Evolutionary conservation across 92 coral and sea anemone genomes (phyloP), one percentile per base, ranked within the genome.

Genomic region (Parazoanthus atlanticus): DNA sequence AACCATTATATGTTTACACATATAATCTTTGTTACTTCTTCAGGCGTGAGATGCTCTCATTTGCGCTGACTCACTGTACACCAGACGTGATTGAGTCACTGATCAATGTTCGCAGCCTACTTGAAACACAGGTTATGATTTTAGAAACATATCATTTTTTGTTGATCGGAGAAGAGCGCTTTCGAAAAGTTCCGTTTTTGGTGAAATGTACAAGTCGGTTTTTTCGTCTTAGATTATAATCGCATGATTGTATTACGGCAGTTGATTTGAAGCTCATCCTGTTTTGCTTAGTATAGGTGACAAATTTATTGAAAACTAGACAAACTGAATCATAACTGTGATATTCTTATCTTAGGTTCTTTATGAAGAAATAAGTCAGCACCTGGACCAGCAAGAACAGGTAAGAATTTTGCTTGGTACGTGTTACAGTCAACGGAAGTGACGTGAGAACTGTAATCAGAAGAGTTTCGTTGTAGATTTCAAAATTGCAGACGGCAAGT

Each of bases 11-110:
- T 61, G 28, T 21, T 30, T 38, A 19, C 23, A 1, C 5, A 26
- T 29, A 25, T 17, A 72, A 15, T 30, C n/a, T 80, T 87, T 23
- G 15, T 72, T 25, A 32, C 78, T 78, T 84, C 79, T 61, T 33
- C 66, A 96, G 99, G 86, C 96, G 92, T 89, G 92, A 88, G 76
- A 91, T 96, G 70, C 89, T 96, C 29, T 94, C 96, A 31, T 96
- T 95, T 93, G 90, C 99, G 29, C 90, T 96, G 47, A 91, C 96
- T 56, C 98, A 96, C 58, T 96, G 99, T 83, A 92, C 95, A 49
- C 98, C 99, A 31, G 95, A 95, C 73, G 99, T 89, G 16, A 87
- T 96, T 78, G 99, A 96, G 76, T 49, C 93, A 12, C 79, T 96
- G 36, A 92, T 96, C 10, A 91, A 90, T 74, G 86, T 91, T 29